Evolutionary conservation across 2,797 vertebrate genomes (phyloP), one percentile per base, ranked within the genome.

Genomic region (Harpagifer antarcticus): DNA sequence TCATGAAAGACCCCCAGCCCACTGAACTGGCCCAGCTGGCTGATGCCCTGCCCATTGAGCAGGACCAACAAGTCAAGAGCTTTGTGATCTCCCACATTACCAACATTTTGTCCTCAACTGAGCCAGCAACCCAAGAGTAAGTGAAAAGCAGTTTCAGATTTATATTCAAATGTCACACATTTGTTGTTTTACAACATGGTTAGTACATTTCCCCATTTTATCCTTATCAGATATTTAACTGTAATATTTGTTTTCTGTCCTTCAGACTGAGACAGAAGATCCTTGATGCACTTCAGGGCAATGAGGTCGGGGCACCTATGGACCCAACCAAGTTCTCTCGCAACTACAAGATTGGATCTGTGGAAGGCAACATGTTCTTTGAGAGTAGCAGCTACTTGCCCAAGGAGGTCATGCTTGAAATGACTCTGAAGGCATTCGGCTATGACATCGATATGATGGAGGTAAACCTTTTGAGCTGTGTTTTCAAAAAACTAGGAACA

Each of bases 321-420:
- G 95, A 97, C 73, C 95, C 95, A 79, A 94, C 67, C 64, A 97
- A 92, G 83, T 95, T 96, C 74, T 99, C 98, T 76, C 93, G 74
- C 56, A 97, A 98, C 92, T 98, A 98, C 85, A 96, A 83, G 47
- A 56, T 97, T 10, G 95, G 95, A 60, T 91, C 91, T 89, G 56
- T 97, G 1, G 94, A 97, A 83, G 96, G 96, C 70, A 98, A 98
- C 85, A 89, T 99, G 83, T 85, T 99, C 85, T 98, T 99, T 89
- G 97, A 99, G 67, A 90, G 94, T 47, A 87, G 76, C 61, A 94
- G 92, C 79, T 96, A 96, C 74, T 76, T 99, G 87, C 97, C 98
- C 73, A 98, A 91, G 81, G 97, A 99, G 82, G 93, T 92, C 68
- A 96, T 99, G 96, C 93, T 99, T 80, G 98, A 98, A 88, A 96